Conservation (phyloP, 2,797 vertebrate species). For the Labeo calbasu region DNA sequence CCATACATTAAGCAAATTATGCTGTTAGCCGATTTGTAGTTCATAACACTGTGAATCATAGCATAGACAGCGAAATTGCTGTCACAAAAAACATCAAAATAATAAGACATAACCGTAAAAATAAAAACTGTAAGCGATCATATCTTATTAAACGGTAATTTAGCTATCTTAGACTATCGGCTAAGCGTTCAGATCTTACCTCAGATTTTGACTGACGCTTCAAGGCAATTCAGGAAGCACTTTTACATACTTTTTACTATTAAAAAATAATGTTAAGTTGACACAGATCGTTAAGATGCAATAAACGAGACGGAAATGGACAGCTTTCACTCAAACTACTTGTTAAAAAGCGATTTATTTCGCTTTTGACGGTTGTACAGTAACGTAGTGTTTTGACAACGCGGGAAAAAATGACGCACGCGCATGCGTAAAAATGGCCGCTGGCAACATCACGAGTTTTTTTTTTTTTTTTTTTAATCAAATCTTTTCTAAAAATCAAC, state of each 20-base stretch:
- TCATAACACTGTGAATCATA: neutral
- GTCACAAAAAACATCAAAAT: neutral
- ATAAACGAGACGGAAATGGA: neutral
- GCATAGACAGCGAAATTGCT: neutral
- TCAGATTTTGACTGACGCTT: conserved; percentile 23
- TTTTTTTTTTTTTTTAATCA: neutral
- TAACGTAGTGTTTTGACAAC: neutral
- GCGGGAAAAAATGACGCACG: conserved; percentile 21
- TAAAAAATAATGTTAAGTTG: neutral
- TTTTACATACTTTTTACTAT: neutral
- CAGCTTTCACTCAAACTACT: neutral
- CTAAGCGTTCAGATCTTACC: conserved; percentile 3
- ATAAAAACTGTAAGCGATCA: neutral
- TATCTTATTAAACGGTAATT: neutral
- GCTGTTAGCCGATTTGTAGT: neutral
- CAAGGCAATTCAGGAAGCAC: neutral
- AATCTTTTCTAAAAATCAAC: neutral
- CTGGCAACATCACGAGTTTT: neutral
- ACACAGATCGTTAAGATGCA: neutral
- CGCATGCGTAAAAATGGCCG: neutral
- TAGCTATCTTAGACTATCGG: neutral
- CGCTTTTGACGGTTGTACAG: neutral
- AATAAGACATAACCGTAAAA: neutral
- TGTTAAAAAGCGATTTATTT: neutral
- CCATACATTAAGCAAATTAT: neutral